Evolutionary conservation across 1,140 invertebrate species (phyloP).

Genomic region (Ectropis grisescens): DNA sequence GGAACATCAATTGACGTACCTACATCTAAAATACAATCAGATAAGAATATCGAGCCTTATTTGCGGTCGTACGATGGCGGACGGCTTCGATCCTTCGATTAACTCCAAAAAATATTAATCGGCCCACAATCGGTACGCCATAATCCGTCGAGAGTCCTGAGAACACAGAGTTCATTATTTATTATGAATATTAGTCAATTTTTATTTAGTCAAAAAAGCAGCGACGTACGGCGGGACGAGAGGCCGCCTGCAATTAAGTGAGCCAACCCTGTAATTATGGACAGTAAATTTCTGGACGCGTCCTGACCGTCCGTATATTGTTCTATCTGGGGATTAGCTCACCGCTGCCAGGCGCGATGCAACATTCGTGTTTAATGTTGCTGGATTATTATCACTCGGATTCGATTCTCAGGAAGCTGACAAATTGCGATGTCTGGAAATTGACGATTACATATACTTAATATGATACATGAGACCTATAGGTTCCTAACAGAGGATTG

Average conservation of each 20-base stretch:
- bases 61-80: too few relatives aligned
- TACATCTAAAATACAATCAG: too few relatives aligned
- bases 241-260: conserved; percentile 66
- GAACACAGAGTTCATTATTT: conserved; percentile 65
- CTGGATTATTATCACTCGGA: too few relatives aligned
- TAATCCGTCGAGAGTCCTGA: conserved; percentile 37
- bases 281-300: conserved; percentile 69
- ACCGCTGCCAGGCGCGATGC: too few relatives aligned
- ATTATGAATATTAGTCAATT: conserved; percentile 70
- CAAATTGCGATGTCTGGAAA: too few relatives aligned
- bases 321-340: conserved; percentile 56
- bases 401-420: too few relatives aligned
- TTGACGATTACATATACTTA: too few relatives aligned
- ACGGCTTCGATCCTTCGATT: conserved; percentile 23
- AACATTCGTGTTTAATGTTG: too few relatives aligned
- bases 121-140: conserved; percentile 41
- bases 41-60: too few relatives aligned
- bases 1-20: too few relatives aligned
- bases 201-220: conserved; percentile 67
- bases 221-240: conserved; percentile 32
- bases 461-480: too few relatives aligned
- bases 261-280: conserved; percentile 69
- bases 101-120: conserved; percentile 41
- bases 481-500: too few relatives aligned
- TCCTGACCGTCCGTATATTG: conserved; percentile 44